Conservation (phyloP, 2,888 invertebrate species). For the Caenorhabditis imperialis region DNA sequence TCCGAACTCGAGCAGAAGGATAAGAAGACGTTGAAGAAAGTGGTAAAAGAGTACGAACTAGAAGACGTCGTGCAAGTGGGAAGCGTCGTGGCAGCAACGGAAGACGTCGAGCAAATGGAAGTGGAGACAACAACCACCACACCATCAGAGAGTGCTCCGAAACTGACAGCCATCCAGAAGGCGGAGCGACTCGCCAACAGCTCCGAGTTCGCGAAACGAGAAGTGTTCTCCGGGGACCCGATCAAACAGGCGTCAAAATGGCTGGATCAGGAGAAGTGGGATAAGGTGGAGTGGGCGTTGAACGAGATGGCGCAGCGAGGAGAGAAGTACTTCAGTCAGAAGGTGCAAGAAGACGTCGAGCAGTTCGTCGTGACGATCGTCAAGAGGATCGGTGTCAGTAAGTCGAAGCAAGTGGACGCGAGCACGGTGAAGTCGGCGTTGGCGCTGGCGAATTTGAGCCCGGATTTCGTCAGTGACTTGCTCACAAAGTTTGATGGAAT, state of each 20-base stretch:
- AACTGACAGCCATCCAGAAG: slow-evolving; percentile 45
- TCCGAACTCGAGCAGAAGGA: slow-evolving; percentile 18
- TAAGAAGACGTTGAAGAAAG: slow-evolving; percentile 23
- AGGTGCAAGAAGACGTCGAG: slow-evolving; percentile 64
- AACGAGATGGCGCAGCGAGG: slow-evolving; percentile 55
- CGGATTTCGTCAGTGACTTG: slow-evolving; percentile 48
- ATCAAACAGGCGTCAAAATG: slow-evolving; percentile 61
- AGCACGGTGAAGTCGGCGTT: slow-evolving; percentile 52
- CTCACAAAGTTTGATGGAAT: slow-evolving; percentile 51
- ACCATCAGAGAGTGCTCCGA: background rate
- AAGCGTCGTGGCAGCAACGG: background rate
- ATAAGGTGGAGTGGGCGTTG: slow-evolving; percentile 61
- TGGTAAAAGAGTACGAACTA: slow-evolving; percentile 23
- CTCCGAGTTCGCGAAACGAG: slow-evolving; percentile 56
- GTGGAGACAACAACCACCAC: background rate
- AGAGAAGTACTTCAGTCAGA: slow-evolving; percentile 46
- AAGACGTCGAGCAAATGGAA: slow-evolving; percentile 1
- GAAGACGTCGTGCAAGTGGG: slow-evolving; percentile 24
- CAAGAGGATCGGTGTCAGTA: slow-evolving; percentile 25
- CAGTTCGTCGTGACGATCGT: slow-evolving; percentile 56
- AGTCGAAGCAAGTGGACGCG: slow-evolving; percentile 25
- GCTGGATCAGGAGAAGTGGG: slow-evolving; percentile 53
- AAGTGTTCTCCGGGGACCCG: slow-evolving; percentile 65
- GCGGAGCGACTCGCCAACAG: slow-evolving; percentile 39
- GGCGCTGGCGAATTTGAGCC: slow-evolving; percentile 40